Evolutionary conservation across 2,797 vertebrate species (phyloP).

Genomic region (Meriones psammophilus): DNA sequence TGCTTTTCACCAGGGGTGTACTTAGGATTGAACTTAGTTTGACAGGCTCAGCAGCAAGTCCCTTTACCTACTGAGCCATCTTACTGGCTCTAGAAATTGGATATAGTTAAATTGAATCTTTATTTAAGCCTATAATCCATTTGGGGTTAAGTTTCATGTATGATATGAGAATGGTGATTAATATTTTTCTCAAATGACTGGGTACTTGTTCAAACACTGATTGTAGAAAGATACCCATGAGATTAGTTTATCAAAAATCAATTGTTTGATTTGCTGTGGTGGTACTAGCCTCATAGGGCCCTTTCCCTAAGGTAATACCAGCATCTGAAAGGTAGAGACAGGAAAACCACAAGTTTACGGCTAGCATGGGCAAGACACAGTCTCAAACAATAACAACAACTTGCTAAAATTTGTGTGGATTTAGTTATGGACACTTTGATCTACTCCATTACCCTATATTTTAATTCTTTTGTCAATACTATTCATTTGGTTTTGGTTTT

Average conservation of each 20-base stretch:
- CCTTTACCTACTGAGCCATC: not conserved
- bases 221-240: slow-evolving; percentile 3
- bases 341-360: not conserved
- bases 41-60: not conserved
- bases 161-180: not conserved
- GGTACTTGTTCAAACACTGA: not conserved
- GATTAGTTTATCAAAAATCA: slow-evolving; percentile 18
- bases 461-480: not conserved
- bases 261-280: not conserved
- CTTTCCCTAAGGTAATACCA: not conserved
- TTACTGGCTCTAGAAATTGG: not conserved
- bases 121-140: slow-evolving; percentile 13
- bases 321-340: not conserved
- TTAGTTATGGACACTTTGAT: not conserved
- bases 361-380: not conserved
- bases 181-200: slow-evolving; percentile 4
- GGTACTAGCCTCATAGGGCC: not conserved
- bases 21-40: not conserved
- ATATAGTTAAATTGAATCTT: not conserved
- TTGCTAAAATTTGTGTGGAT: not conserved
- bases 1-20: not conserved
- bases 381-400: not conserved
- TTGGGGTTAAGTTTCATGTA: not conserved
- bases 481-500: not conserved
- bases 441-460: not conserved